Percentiles rank a stretch among this genome's conserved stretches.
Evolutionary conservation across 2,888 invertebrate genomes (phyloP).

Genomic region (Pandemis corylana): DNA sequence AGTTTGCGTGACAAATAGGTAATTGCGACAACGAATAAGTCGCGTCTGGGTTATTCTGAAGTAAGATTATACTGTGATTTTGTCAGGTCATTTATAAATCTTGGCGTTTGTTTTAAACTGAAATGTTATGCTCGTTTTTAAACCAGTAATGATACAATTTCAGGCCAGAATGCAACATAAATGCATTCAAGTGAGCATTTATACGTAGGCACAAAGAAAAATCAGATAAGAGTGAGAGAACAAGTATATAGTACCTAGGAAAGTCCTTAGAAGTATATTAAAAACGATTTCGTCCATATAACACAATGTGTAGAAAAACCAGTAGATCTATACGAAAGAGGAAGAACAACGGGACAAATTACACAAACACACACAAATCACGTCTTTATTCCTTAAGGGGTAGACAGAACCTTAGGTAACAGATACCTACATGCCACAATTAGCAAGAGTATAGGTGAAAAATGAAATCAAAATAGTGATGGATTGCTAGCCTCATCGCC

Average conservation of each 20-base stretch:
- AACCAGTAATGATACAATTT: neutral
- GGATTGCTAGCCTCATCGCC: no score
- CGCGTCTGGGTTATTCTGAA: conserved; percentile 5
- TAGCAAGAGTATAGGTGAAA: no score
- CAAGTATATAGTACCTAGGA: neutral
- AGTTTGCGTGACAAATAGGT: conserved; percentile 22
- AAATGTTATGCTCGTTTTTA: neutral
- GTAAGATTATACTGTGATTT: neutral
- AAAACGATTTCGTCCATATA: no score
- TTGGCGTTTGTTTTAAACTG: neutral
- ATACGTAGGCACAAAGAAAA: neutral
- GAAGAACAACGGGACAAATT: no score
- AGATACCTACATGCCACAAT: no score
- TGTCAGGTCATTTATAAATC: neutral
- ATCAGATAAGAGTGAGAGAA: neutral
- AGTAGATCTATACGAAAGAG: no score
- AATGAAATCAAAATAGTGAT: no score
- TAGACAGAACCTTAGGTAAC: no score
- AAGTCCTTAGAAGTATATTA: neutral
- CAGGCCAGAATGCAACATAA: neutral
- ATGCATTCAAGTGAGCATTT: neutral
- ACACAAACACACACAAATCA: no score
- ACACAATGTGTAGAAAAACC: no score
- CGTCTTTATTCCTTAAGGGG: no score
- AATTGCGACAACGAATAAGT: neutral